phyloP scores from a whole-genome alignment of 2,113 vertebrate genomes.

The Monopterus albus region DNA sequence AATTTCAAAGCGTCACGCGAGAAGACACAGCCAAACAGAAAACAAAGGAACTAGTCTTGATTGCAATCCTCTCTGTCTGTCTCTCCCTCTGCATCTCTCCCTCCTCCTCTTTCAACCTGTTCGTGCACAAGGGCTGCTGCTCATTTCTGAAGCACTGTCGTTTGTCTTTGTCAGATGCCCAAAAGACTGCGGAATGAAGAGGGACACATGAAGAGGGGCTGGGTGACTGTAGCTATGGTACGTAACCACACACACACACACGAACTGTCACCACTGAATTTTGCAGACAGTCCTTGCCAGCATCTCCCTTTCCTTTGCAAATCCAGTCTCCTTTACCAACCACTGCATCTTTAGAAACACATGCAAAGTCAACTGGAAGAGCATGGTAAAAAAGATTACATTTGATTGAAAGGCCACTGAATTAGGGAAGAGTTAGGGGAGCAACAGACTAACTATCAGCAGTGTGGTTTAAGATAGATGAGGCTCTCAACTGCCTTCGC shows the following conservation, averaged over 20 bases:
- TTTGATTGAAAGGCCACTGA: slow-evolving; percentile 74
- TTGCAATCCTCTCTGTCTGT: slow-evolving; percentile 45
- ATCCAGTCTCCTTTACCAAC: slow-evolving; percentile 11
- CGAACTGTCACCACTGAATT: slow-evolving; percentile 48
- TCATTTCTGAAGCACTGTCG: slow-evolving; percentile 83
- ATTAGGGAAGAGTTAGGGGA: slow-evolving; percentile 37
- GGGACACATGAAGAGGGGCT: slow-evolving; percentile 79
- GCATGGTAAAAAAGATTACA: slow-evolving; percentile 58
- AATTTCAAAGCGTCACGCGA: slow-evolving; percentile 71
- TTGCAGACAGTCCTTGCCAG: slow-evolving; percentile 48
- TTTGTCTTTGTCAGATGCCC: slow-evolving; percentile 86
- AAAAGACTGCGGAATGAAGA: slow-evolving; percentile 84
- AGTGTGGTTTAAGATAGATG: slow-evolving; percentile 76
- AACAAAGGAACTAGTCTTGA: slow-evolving; percentile 74
- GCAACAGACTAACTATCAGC: slow-evolving; percentile 60
- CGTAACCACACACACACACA: slow-evolving; percentile 42
- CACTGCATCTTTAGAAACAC: slow-evolving; percentile 38
- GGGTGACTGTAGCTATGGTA: slow-evolving; percentile 56
- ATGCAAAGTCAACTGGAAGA: slow-evolving; percentile 30
- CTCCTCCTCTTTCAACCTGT: slow-evolving; percentile 77
- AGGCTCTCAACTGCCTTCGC: slow-evolving; percentile 64
- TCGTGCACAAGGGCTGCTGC: slow-evolving; percentile 70
- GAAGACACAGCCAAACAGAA: slow-evolving; percentile 70
- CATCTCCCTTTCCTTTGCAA: slow-evolving; percentile 21
- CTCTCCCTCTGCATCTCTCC: slow-evolving; percentile 23